Evolutionary conservation across 2,888 invertebrate genomes (phyloP).

Genomic region (Sinhomidia bicolor): DNA sequence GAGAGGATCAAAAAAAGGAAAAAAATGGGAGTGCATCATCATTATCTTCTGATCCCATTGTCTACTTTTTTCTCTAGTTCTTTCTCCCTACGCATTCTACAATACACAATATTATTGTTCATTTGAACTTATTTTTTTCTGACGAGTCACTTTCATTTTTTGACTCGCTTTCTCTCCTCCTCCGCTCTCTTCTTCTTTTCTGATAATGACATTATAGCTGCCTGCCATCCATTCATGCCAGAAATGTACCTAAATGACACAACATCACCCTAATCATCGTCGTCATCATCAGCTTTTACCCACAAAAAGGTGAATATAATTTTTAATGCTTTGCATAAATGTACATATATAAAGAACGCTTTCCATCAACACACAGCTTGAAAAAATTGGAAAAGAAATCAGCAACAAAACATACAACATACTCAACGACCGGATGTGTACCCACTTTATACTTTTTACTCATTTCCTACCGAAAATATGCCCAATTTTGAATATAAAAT

Average conservation of each 20-base stretch:
- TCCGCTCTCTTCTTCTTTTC: not conserved
- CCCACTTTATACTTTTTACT: not conserved
- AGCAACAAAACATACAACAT: not conserved
- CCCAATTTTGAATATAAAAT: not conserved
- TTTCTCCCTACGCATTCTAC: not conserved
- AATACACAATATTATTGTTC: slow-evolving; percentile 13
- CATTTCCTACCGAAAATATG: not conserved
- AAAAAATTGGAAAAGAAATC: not conserved
- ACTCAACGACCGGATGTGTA: not conserved
- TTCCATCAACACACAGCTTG: not conserved
- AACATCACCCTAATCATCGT: slow-evolving; percentile 23
- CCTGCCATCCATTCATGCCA: slow-evolving; percentile 45
- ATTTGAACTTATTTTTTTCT: slow-evolving; percentile 8
- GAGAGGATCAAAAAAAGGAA: not conserved
- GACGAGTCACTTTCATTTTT: slow-evolving; percentile 12
- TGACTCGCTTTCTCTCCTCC: not conserved
- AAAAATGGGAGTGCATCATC: slow-evolving; percentile 22
- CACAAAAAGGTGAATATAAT: slow-evolving; percentile 6
- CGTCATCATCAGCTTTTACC: not conserved
- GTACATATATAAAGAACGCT: not conserved
- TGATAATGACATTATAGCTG: slow-evolving; percentile 44
- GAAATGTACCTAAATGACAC: slow-evolving; percentile 45
- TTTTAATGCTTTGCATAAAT: not conserved
- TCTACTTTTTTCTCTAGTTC: not conserved
- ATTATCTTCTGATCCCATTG: slow-evolving; percentile 6